Evolutionary conservation across 2,888 invertebrate genomes (phyloP).

Genomic region (Lepetodrilus schrolli): DNA sequence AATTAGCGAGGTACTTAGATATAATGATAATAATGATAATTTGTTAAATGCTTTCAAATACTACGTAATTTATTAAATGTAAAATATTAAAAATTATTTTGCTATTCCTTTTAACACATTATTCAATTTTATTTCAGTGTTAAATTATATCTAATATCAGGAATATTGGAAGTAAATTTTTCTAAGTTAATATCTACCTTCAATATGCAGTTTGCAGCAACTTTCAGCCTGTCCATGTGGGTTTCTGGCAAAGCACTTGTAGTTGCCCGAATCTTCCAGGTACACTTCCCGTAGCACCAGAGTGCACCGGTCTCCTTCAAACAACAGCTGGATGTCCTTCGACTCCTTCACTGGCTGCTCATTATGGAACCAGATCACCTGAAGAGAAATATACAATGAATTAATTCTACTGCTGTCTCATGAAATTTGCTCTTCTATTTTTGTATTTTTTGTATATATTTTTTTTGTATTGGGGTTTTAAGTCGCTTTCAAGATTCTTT

Average conservation of each 20-base stretch:
- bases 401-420: background rate
- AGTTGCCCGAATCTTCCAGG: constrained; percentile 85
- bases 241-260: constrained; percentile 90
- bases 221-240: constrained; percentile 89
- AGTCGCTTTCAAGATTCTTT: too few relatives aligned
- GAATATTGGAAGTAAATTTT: background rate
- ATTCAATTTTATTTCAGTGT: background rate
- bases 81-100: too few relatives aligned
- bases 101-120: too few relatives aligned
- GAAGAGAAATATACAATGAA: constrained; percentile 25
- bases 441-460: background rate
- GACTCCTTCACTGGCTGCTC: constrained; percentile 88
- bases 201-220: constrained; percentile 88
- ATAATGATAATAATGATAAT: too few relatives aligned
- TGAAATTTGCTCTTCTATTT: background rate
- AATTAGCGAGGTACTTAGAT: too few relatives aligned
- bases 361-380: constrained; percentile 86
- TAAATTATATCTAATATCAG: background rate
- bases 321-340: constrained; percentile 85
- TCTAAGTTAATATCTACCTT: constrained; percentile 59
- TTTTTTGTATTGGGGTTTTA: background rate
- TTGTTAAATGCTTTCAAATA: too few relatives aligned
- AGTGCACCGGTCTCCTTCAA: constrained; percentile 84
- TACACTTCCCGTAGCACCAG: constrained; percentile 78
- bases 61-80: too few relatives aligned